Base-by-base conservation (phyloP, 2,113 vertebrate species). In the Mionectes macconnelli region DNA sequence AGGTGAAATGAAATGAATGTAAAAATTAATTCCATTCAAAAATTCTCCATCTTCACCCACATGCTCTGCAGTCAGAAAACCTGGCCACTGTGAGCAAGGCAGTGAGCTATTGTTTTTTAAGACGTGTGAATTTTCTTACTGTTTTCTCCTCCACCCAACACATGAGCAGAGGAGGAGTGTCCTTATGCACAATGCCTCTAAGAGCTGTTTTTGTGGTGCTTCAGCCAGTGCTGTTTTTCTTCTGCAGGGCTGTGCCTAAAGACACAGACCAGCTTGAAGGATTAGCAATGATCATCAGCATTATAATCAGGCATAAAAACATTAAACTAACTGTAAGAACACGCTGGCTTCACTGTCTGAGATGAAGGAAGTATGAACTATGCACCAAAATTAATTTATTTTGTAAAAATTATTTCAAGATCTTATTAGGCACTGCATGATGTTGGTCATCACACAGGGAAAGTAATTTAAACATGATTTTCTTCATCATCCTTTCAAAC, bases 401-500 rank as follows among this genome's bases (percentile, higher is more conserved):
- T 92, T 60, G 33, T 10, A 92, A 84, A 87, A 95, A 1, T 0
- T 57, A 22, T 57, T 60, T 73, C 60, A 73, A 75, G 13, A 53
- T 39, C 15, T 21, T 60, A 52, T 42, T 62, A 87, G 37, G 16
- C 22, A 25, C 35, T 17, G 5, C 10, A 24, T 23, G 21, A 40
- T 27, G 7, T 49, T 72, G 56, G 18, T 62, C 0, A 0, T 18
- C 10, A 9, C 28, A 42, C 20, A 18, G 45, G 14, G 49, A n/a
- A 89, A 78, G 28, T 53, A 60, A 72, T 79, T 93, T 27, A 68
- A 87, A 60, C 49, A 76, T 4, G 0, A 64, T 78, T 89, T 89
- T 87, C 12, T 69, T 69, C 37, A 60, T 87, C n/a, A 42, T 76
- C 33, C 15, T 79, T 94, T 91, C 55, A 94, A 93, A 80, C 6